phyloP scores from a whole-genome alignment of 2,797 vertebrate genomes.

The Hirundo rustica region DNA sequence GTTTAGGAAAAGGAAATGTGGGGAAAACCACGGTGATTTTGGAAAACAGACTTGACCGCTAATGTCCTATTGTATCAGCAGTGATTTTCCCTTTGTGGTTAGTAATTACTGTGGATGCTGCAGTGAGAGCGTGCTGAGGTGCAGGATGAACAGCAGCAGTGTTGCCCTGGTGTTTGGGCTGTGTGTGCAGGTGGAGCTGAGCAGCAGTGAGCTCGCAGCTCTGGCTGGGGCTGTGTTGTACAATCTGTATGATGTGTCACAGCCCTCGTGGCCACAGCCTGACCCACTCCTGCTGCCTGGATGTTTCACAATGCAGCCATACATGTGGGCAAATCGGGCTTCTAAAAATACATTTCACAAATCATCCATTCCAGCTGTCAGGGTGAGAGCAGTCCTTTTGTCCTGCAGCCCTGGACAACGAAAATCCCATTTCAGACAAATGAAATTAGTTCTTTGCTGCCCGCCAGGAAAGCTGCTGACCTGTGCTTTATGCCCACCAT shows the following conservation, averaged over 20 bases:
- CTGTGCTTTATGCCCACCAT: background rate
- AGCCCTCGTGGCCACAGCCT: background rate
- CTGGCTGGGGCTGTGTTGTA: background rate
- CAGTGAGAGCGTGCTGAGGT: background rate
- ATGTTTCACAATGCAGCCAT: constrained; percentile 18
- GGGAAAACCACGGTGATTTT: background rate
- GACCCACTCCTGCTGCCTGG: background rate
- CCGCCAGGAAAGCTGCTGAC: constrained; percentile 56
- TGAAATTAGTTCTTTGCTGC: constrained; percentile 43
- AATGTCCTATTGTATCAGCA: background rate
- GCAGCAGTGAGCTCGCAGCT: background rate
- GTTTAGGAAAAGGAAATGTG: constrained; percentile 13
- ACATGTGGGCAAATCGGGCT: background rate
- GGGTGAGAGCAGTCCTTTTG: constrained; percentile 49
- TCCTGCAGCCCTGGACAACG: constrained; percentile 33
- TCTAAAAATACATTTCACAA: constrained; percentile 66
- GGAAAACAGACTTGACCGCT: background rate
- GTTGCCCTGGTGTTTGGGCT: background rate
- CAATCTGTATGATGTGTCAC: background rate
- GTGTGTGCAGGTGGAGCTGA: background rate
- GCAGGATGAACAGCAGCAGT: background rate
- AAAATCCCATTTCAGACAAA: constrained; percentile 47
- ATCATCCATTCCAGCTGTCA: constrained; percentile 61
- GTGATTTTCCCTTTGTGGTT: background rate
- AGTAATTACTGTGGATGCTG: background rate